Evolutionary conservation across 2,888 invertebrate species (phyloP), one percentile per base, ranked within the genome.

Genomic region (Melanargia galathea): DNA sequence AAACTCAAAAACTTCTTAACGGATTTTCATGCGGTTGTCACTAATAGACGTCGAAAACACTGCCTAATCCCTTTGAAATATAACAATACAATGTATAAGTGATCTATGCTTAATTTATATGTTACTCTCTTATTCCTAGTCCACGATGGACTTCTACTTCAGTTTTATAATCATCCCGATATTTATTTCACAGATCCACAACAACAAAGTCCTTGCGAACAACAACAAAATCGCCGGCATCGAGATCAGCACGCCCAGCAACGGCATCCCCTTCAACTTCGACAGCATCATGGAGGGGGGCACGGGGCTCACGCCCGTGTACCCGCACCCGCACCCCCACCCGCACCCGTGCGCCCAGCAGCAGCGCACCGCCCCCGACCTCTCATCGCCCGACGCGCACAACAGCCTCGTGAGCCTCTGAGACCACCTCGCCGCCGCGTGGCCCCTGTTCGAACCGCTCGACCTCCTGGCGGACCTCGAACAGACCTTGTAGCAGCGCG

Each of bases 261-360:
- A 95, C 75, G 97, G 97, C 57, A 95, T 97, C 71, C 95, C 95
- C 73, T 97, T 97, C 87, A 97, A 97, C 86, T 97, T 97, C 83
- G 98, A 98, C 77, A 96, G 96, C 72, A 92, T 98, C 66, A 97
- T 98, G 96, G 97, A 97, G 75, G 97, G 97, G 57, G 97, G 97
- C 75, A 97, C 98, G 2, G 97, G 98, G 0, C 91, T 98, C 55
- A 98, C 98, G 7, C 98, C 98, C 0, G 96, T 97, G 38, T 88
- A 88, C 76, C 87, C 88, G 33, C 89, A 88, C 77, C 87, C 88
- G 93, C 55, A 93, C 93, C 16, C 95, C 8, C 73, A 70, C 64
- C 64, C 75, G 30, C 94, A 95, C 62, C 95, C 96, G 1, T 96
- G 96, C 88, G 95, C 95, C 66, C 94, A 94, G 70, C 96, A 96